Evolutionary conservation across 2,888 invertebrate genomes (phyloP), one percentile per base, ranked within the genome.

Genomic region (Stomorhina lunata): DNA sequence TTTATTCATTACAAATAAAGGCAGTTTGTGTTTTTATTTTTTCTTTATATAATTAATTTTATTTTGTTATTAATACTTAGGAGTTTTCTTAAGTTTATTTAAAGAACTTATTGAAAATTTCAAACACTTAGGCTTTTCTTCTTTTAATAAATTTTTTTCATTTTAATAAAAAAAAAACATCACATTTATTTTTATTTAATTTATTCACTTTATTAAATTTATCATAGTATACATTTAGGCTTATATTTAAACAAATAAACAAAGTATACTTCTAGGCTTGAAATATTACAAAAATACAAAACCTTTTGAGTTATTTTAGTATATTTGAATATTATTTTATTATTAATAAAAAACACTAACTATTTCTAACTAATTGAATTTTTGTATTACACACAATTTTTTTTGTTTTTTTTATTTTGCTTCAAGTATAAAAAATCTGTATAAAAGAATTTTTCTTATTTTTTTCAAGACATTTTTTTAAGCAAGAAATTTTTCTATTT

Each of bases 131-230:
- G 53, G 12, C 22, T 45, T 65, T 68, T 48, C 32, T 48, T 27
- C 20, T 27, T 66, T 10, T 40, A 25, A 4, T n/a, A 40, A 12
- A 12, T n/a, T 43, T 25, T 29, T 25, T 32, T 12, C 15, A 0
- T 68, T 68, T 17, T 59, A 48, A n/a, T 68, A 48, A 55, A 32
- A 73, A 69, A 34, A 66, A 79, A 68, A 48, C 73, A 73, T 80
- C 73, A 68, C 80, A 73, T 68, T 20, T 68, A 65, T 45, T 37
- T 53, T 34, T 40, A 29, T 45, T n/a, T n/a, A n/a, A n/a, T n/a
- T n/a, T n/a, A n/a, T n/a, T n/a, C n/a, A n/a, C n/a, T n/a, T n/a
- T n/a, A n/a, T n/a, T n/a, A n/a, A n/a, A n/a, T 55, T 63, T 57
- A 22, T 40, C 32, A 20, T 9, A n/a, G 57, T 59, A 59, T 66